Conservation (phyloP, 2,113 vertebrate species). For the Apodemus speciosus region DNA sequence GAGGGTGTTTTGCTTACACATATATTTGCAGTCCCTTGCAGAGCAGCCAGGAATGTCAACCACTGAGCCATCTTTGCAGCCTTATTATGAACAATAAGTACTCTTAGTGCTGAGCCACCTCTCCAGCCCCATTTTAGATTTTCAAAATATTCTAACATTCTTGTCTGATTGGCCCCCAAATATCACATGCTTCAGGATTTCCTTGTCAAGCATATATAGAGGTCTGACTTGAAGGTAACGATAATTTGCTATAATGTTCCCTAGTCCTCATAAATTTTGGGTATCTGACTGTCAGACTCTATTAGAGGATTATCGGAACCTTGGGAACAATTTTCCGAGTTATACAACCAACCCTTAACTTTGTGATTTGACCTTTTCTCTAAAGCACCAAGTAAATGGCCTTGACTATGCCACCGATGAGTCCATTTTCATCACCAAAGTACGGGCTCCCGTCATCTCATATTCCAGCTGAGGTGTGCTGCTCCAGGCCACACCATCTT, state of each 20-base stretch:
- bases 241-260: neutral
- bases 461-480: neutral
- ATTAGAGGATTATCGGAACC: neutral
- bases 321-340: neutral
- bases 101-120: neutral
- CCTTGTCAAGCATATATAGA: neutral
- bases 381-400: neutral
- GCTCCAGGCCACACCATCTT: neutral
- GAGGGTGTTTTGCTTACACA: neutral
- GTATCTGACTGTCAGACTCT: neutral
- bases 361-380: conserved; percentile 1
- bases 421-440: neutral
- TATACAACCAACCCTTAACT: neutral
- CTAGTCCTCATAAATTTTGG: neutral
- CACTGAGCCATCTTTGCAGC: neutral
- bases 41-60: neutral
- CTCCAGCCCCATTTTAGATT: neutral
- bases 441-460: neutral
- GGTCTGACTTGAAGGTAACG: neutral
- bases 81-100: neutral
- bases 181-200: neutral
- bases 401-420: neutral
- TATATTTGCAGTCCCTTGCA: neutral
- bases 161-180: neutral
- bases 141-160: neutral